A percentile compares a stretch with the other conserved stretches of the same genome.
Evolutionary conservation across 2,113 vertebrate genomes (phyloP).

Genomic region (Pavo muticus): DNA sequence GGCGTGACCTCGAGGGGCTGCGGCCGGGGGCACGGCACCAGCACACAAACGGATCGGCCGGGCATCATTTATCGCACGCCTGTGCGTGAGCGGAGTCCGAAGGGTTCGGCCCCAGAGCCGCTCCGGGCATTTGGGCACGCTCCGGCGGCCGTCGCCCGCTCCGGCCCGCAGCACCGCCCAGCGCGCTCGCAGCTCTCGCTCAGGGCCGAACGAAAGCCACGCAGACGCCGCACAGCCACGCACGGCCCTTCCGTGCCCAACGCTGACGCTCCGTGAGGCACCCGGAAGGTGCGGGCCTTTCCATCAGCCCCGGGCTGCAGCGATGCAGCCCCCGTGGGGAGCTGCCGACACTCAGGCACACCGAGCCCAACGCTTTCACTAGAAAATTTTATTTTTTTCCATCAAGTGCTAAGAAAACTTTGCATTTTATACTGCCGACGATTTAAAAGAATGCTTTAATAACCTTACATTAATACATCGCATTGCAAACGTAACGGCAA

Average conservation of each 20-base stretch:
- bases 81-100: not conserved
- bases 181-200: not conserved
- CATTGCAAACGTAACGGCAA: not conserved
- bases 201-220: not conserved
- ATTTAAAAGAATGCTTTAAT: slow-evolving; percentile 17
- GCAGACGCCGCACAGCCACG: not conserved
- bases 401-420: slow-evolving; percentile 46
- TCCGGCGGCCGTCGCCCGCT: fast-evolving
- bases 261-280: not conserved
- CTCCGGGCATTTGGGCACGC: not conserved
- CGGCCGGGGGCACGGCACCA: not conserved
- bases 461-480: slow-evolving; percentile 19
- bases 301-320: not conserved
- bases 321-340: fast-evolving
- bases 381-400: slow-evolving; percentile 68
- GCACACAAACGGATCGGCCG: no score
- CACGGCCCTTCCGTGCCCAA: not conserved
- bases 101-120: not conserved
- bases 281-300: not conserved
- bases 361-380: not conserved
- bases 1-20: no score
- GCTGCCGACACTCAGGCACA: not conserved
- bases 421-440: slow-evolving; percentile 20
- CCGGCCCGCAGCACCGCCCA: not conserved
- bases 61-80: not conserved